A percentile compares a stretch with the other conserved stretches of the same genome.
phyloP scores from a whole-genome alignment of 2,888 invertebrate genomes.

The Drosophila imparisetae region DNA sequence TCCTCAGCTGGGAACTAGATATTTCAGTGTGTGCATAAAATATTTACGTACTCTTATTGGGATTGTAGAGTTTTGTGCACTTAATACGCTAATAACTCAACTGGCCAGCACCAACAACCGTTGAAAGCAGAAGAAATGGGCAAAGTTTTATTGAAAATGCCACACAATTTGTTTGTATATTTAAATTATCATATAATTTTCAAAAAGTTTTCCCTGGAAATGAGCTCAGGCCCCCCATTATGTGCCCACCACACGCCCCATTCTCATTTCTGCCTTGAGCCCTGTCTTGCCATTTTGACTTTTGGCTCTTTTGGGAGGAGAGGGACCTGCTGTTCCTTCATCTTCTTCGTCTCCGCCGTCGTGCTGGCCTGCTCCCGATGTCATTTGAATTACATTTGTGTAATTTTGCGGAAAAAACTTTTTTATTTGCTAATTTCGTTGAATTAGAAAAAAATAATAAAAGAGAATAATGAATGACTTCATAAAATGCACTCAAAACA shows the following conservation, averaged over 20 bases:
- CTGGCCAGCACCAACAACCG: slow-evolving; percentile 23
- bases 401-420: slow-evolving; percentile 80
- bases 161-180: slow-evolving; percentile 81
- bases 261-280: slow-evolving; percentile 39
- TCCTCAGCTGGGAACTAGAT: neutral
- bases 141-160: slow-evolving; percentile 81
- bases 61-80: slow-evolving; percentile 50
- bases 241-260: neutral
- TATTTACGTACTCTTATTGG: slow-evolving; percentile 8
- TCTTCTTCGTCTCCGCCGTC: neutral
- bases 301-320: slow-evolving; percentile 18
- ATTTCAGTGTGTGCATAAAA: neutral
- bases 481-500: slow-evolving; percentile 52
- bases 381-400: slow-evolving; percentile 79
- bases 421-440: slow-evolving; percentile 79
- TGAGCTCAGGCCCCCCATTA: slow-evolving; percentile 46
- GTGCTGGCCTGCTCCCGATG: slow-evolving; percentile 33
- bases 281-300: slow-evolving; percentile 40
- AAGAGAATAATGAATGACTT: slow-evolving; percentile 73
- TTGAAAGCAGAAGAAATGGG: slow-evolving; percentile 64
- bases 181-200: slow-evolving; percentile 79
- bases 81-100: slow-evolving; percentile 77
- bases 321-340: slow-evolving; percentile 1
- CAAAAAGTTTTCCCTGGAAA: slow-evolving; percentile 67
- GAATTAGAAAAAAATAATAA: slow-evolving; percentile 72